phyloP scores from a whole-genome alignment of 2,113 vertebrate species.

The Neomonachus schauinslandi region DNA sequence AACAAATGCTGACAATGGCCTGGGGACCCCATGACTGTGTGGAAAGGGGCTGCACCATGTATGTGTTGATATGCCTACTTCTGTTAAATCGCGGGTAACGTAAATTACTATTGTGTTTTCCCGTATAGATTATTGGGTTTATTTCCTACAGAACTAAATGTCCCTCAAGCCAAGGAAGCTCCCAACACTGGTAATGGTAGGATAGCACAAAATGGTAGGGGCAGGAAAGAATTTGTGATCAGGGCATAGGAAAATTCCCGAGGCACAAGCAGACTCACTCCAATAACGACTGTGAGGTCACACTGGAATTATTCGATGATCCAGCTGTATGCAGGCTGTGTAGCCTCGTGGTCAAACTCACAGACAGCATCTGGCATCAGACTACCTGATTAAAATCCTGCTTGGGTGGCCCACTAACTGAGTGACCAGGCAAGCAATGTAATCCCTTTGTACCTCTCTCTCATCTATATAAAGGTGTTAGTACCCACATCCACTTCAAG shows the following conservation, averaged over 20 bases:
- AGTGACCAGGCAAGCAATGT: not conserved
- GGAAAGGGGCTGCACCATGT: no score
- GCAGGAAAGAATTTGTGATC: not conserved
- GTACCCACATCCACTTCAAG: not conserved
- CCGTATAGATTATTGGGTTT: not conserved
- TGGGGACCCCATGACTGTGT: not conserved
- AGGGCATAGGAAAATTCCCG: not conserved
- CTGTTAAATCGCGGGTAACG: not conserved
- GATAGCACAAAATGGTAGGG: not conserved
- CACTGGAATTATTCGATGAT: accelerated
- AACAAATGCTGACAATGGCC: not conserved
- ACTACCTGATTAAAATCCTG: not conserved
- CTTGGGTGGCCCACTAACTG: not conserved
- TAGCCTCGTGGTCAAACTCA: not conserved
- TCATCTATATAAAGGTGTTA: not conserved
- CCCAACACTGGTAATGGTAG: not conserved
- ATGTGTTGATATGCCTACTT: no score
- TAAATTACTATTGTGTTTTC: not conserved
- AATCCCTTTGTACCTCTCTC: not conserved
- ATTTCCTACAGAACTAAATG: not conserved
- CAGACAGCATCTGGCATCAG: not conserved
- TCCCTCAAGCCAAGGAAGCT: not conserved
- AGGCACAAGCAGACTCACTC: not conserved
- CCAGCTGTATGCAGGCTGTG: not conserved
- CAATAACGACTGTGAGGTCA: not conserved